Evolutionary conservation across 35 echinoderm and acorn worm species (phyloP).

Genomic region (Ptychodera flava): DNA sequence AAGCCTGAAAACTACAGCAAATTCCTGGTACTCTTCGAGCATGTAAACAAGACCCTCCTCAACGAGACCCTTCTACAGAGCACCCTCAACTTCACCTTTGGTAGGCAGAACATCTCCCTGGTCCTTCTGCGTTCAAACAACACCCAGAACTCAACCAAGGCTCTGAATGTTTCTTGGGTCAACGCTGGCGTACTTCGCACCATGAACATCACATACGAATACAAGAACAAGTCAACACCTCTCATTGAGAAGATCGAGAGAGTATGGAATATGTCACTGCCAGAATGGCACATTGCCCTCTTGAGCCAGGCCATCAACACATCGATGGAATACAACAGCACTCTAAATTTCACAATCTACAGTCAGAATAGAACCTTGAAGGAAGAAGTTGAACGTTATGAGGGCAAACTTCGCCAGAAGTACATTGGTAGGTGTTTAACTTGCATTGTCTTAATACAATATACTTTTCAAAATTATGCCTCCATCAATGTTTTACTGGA

Average conservation of each 20-base stretch:
- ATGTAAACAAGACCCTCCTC: not conserved
- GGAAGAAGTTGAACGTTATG: not conserved
- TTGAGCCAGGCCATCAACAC: not conserved
- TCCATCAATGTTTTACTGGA: too few relatives aligned
- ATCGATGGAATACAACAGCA: not conserved
- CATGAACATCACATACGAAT: not conserved
- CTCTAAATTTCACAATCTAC: not conserved
- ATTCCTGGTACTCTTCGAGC: conserved; percentile 8
- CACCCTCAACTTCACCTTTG: not conserved
- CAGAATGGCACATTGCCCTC: not conserved
- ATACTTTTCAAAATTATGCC: too few relatives aligned
- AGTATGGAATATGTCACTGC: not conserved
- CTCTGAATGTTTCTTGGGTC: not conserved
- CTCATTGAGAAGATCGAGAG: not conserved
- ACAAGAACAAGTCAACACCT: not conserved
- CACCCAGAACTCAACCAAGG: not conserved
- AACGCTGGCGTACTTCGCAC: not conserved
- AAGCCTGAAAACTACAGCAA: conserved; percentile 70
- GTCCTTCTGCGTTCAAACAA: not conserved
- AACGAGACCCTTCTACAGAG: not conserved
- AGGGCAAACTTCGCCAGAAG: not conserved
- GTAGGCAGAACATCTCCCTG: not conserved
- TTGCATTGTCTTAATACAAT: too few relatives aligned
- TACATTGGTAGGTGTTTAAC: not conserved
- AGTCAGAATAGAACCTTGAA: not conserved